Evolutionary conservation across 1,140 invertebrate genomes (phyloP), one percentile per base, ranked within the genome.

Genomic region (Callitettix versicolor): DNA sequence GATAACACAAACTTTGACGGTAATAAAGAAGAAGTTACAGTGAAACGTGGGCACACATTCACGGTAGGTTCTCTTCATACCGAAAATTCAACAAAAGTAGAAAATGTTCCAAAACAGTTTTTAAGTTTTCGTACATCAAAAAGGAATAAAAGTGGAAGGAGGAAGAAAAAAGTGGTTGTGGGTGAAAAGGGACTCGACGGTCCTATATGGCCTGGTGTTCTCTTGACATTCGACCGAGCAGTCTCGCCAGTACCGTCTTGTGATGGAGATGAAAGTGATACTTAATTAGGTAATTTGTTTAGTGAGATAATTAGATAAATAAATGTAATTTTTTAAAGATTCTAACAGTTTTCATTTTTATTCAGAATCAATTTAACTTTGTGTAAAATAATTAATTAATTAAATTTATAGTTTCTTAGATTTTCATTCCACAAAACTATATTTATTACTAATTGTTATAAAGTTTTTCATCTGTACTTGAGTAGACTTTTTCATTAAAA

Each of bases 121-220:
- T 30, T 55, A 3, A 55, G 54, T 24, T 55, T 55, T 21, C 22
- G 54, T 1, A 38, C 34, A 11, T 20, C 54, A 20, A 48, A 49
- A 15, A 55, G 40, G 34, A 51, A 51, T 17, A 55, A 55, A 38
- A 55, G 43, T 40, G 42, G 52, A 14, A 17, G 41, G 2, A 21
- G 33, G n/a, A 55, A 55, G 30, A 56, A 40, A 33, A 53, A 38
- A 42, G 38, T 54, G 17, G 56, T 58, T 12, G 43, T 58, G 15
- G 53, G 58, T 4, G 51, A 49, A 36, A 40, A 51, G 5, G 50
- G 50, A 3, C 18, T 43, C 1, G 41, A 34, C 1, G 53, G 43
- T 17, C 57, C 57, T 14, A 51, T 55, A 12, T 59, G 58, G 58
- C 58, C 58, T 0, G 53, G 46, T 6, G 58, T 59, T 11, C 54